Evolutionary conservation across 2,888 invertebrate species (phyloP), one percentile per base, ranked within the genome.

Genomic region (Linyphia triangularis): DNA sequence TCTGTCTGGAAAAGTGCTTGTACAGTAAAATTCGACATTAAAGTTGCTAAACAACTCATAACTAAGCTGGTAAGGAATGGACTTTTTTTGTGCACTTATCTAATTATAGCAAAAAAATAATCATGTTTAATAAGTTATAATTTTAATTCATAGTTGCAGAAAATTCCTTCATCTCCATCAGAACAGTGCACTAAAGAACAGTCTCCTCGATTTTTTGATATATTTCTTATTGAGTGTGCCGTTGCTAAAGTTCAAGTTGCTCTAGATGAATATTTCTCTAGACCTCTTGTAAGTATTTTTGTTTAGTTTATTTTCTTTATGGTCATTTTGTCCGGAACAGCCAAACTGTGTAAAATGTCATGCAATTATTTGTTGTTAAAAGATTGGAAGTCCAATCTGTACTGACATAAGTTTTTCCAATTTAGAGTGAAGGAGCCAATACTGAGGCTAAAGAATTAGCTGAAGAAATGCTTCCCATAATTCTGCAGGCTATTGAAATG

Each of bases 211-310:
- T 93, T 97, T 0, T 94, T 95, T 92, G 96, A 96, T 90, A 94
- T 96, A 51, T 95, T 96, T 91, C 94, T 96, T 16, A 94, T 97
- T 91, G 96, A 96, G 92, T 94, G 96, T 0, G 95, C 96, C 0
- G 93, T 97, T 43, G 96, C 96, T 16, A 95, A 96, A 92, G 94
- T 96, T 59, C 95, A 96, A 94, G 92, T 93, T 95, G 92, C 96
- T 95, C 0, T 95, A 94, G 92, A 94, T 96, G 81, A 93, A 95
- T 90, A 94, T 94, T 90, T 93, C 59, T 91, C 92, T 40, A 92
- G 92, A 86, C 91, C 92, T 16, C 90, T 91, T 90, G 92, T 92
- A 91, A 90, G 91, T 61, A 28, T 63, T 61, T 70, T 28, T 57
- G 37, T 19, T 0, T 37, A 26, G 9, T 43, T 43, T n/a, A 65